Evolutionary conservation across 2,888 invertebrate genomes (phyloP).

Genomic region (Eubasilissa splendida): DNA sequence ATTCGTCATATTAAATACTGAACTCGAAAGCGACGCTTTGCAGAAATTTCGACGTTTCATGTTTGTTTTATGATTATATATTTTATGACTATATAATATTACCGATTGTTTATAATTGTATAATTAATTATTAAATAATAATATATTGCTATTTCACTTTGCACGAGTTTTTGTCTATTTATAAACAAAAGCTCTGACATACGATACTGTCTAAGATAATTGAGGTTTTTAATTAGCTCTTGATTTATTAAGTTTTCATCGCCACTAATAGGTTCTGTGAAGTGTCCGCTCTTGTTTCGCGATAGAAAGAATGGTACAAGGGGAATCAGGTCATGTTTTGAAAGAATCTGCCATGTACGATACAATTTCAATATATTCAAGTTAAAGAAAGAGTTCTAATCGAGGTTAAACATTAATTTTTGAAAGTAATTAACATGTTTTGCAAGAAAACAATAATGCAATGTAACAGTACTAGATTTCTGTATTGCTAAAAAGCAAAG

Average conservation of each 20-base stretch:
- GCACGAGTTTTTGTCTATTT: not conserved
- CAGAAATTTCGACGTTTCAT: no score
- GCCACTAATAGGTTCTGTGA: not conserved
- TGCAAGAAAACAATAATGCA: no score
- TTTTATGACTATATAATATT: no score
- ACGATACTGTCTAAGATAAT: not conserved
- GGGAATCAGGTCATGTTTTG: not conserved
- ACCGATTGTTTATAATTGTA: no score
- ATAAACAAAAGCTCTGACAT: not conserved
- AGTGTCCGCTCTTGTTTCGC: not conserved
- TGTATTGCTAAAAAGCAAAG: no score
- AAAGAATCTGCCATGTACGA: not conserved
- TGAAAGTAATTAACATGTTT: not conserved
- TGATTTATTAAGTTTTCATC: not conserved
- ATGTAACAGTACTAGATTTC: no score
- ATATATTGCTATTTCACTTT: no score
- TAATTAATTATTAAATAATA: no score
- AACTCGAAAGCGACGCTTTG: no score
- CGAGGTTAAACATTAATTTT: not conserved
- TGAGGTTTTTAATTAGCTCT: not conserved
- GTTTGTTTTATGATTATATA: no score
- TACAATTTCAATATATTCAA: not conserved
- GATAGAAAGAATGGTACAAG: not conserved
- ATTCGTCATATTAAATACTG: no score
- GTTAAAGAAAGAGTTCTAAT: not conserved